A percentile compares a stretch with the other conserved stretches of the same genome.
These are phyloP conservation scores for Halcyon badia DNA, from an alignment of 2,797 vertebrate genomes.

Conservation along the genomic window DNA sequence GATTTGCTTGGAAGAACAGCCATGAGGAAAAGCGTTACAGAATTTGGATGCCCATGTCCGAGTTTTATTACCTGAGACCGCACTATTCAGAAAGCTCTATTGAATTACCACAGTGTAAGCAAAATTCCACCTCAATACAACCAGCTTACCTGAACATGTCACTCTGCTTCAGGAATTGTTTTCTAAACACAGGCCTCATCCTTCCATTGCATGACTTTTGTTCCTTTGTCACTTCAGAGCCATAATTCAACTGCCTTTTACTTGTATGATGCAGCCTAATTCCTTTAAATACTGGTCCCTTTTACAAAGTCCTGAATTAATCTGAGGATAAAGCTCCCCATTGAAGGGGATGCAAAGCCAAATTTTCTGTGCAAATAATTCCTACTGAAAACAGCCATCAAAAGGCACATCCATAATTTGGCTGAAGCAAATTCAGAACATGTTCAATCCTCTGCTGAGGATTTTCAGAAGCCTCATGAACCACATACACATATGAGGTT, in stretches of 20 bases:
- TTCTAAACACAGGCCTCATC: background rate
- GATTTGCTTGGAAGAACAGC: background rate
- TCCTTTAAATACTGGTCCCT: background rate
- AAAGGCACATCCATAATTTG: background rate
- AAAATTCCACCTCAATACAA: background rate
- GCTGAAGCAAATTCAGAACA: background rate
- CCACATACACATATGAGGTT: rapidly evolving
- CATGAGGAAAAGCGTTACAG: background rate
- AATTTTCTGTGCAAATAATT: background rate
- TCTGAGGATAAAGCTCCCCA: background rate
- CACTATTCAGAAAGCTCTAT: background rate
- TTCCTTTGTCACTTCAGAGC: background rate
- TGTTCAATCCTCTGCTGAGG: background rate
- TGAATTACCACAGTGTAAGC: background rate
- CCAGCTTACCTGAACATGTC: background rate
- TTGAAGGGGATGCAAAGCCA: background rate
- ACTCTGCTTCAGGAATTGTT: background rate
- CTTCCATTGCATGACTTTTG: background rate
- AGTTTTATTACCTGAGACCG: background rate
- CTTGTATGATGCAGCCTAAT: background rate
- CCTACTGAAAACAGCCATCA: background rate
- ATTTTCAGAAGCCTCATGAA: background rate
- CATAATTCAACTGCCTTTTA: background rate
- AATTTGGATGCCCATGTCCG: background rate
- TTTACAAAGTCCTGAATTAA: background rate